Conservation (phyloP, 2,797 vertebrate genomes). For the Sebastes kiyomatsui region DNA sequence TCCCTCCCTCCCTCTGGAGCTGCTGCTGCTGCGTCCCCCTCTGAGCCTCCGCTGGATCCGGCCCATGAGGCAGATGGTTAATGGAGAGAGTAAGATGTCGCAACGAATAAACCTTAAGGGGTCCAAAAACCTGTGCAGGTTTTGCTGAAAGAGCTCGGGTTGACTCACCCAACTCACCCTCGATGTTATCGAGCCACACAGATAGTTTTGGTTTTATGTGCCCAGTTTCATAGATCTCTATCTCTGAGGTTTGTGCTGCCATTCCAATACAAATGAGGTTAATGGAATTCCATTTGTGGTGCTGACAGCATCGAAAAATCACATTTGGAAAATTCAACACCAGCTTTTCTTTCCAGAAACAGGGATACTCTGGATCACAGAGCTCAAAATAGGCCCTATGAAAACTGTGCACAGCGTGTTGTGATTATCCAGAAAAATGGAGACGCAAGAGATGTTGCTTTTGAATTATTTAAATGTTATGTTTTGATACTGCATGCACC, state of each 20-base stretch:
- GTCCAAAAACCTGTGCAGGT: neutral
- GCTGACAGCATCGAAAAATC: neutral
- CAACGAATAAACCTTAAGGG: conserved; percentile 47
- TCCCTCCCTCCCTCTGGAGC: neutral
- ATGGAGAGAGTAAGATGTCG: conserved; percentile 38
- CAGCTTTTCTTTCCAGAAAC: neutral
- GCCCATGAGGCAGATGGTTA: conserved; percentile 41
- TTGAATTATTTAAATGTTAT: no score
- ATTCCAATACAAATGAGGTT: neutral
- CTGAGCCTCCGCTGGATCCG: conserved; percentile 38
- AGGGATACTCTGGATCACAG: neutral
- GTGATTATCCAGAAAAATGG: neutral
- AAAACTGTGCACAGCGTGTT: neutral
- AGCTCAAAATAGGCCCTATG: neutral
- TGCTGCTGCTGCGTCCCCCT: conserved; percentile 3
- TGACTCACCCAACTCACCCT: neutral
- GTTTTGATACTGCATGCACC: no score
- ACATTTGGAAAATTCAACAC: neutral
- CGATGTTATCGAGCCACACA: neutral
- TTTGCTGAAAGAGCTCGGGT: neutral
- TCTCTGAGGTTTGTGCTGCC: neutral
- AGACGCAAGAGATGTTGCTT: neutral
- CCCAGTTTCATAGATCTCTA: neutral
- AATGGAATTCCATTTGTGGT: neutral
- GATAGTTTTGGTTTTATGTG: neutral